Evolutionary conservation across 2,797 vertebrate species (phyloP), one percentile per base, ranked within the genome.

Genomic region (Eupleurogrammus muticus): DNA sequence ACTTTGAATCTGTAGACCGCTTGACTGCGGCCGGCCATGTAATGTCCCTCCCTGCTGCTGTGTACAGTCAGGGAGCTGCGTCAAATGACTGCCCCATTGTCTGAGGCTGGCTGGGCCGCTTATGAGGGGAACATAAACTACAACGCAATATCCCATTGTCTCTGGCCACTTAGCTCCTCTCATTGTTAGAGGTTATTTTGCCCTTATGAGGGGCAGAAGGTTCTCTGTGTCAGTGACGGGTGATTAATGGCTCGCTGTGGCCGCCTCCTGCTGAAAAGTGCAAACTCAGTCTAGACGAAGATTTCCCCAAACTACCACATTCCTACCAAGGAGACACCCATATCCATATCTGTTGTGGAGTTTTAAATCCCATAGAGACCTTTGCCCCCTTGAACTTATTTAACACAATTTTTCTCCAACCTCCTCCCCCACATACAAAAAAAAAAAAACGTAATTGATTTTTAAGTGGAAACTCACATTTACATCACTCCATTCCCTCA

Each of bases 191-290:
- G 92, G 93, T 93, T 93, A 92, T 93, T 93, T 92, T 91, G 91
- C 86, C 90, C 91, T 92, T 92, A 91, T 82, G 91, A 93, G 91
- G 90, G 89, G 90, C 86, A 84, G 90, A 92, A 92, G 92, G 92
- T 94, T 94, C 85, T 92, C 85, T n/a, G 69, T 84, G 93, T 94
- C 93, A 52, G 70, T 87, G 70, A 57, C 40, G 28, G 82, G 91
- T 96, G 96, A 97, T 96, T 95, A 92, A 97, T 95, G 94, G 90
- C 53, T 73, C 67, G n/a, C 50, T 79, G 50, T 69, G 60, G 86
- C 85, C 75, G 82, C 70, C 85, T 94, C 92, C 92, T 88, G 92
- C 92, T 86, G 94, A 91, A 92, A 81, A 81, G 90, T 92, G 80
- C 90, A 89, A 83, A 89, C 88, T 89, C 83, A 89, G 86, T 92